These are phyloP conservation scores for Drosophila paulistorum DNA, from an alignment of 1,140 invertebrate genomes.

Conservation along the genomic window DNA sequence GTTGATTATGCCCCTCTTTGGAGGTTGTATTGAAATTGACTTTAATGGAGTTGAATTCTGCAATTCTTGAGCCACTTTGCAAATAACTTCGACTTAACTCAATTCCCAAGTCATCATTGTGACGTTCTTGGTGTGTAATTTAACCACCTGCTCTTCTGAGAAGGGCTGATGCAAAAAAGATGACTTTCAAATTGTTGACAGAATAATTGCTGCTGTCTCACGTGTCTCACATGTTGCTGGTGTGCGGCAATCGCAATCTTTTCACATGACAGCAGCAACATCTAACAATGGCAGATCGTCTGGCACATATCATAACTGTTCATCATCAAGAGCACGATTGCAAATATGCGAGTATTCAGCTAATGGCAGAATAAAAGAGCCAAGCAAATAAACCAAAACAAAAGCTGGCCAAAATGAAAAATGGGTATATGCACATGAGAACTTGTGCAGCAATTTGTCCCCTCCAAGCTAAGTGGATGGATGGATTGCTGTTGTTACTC, in stretches of 20 bases:
- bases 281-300: conserved; percentile 68
- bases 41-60: no score
- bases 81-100: neutral
- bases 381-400: conserved; percentile 26
- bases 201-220: conserved; percentile 54
- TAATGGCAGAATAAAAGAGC: conserved; percentile 18
- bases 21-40: no score
- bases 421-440: conserved; percentile 39
- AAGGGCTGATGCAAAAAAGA: conserved; percentile 37
- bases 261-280: conserved; percentile 52
- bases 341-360: conserved; percentile 16
- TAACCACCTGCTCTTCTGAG: neutral
- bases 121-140: conserved; percentile 9
- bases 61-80: neutral
- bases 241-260: conserved; percentile 33
- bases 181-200: conserved; percentile 60
- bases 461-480: conserved; percentile 25
- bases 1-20: no score
- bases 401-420: conserved; percentile 36
- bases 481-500: conserved; percentile 4
- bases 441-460: conserved; percentile 44
- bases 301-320: conserved; percentile 73
- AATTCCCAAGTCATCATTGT: conserved; percentile 2
- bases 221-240: conserved; percentile 43
- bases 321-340: conserved; percentile 60